Conservation (phyloP, 2,797 vertebrate genomes). For the Myripristis jacobus region DNA sequence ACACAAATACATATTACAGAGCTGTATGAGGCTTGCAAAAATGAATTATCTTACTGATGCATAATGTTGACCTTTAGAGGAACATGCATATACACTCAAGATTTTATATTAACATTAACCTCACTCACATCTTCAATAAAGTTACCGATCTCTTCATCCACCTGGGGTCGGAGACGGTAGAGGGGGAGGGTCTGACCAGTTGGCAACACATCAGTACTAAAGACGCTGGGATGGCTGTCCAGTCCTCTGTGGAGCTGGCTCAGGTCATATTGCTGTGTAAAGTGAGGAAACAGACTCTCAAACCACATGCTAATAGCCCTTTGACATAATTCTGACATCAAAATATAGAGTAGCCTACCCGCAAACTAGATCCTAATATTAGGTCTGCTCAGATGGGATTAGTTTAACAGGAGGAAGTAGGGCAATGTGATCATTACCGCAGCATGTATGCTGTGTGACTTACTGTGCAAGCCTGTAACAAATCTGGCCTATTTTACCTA, state of each 20-base stretch:
- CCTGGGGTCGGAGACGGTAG: conserved; percentile 81
- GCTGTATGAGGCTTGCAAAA: background rate
- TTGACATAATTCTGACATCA: background rate
- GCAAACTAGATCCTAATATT: background rate
- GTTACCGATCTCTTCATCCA: conserved; percentile 82
- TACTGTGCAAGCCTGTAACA: no score
- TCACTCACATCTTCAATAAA: conserved; percentile 86
- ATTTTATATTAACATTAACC: background rate
- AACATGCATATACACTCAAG: background rate
- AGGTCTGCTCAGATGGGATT: background rate
- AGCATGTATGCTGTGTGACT: conserved; percentile 2
- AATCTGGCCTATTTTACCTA: no score
- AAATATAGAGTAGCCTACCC: background rate
- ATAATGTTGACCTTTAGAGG: background rate
- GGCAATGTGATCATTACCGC: background rate
- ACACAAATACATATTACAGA: background rate
- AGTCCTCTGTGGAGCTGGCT: conserved; percentile 60
- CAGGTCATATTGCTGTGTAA: conserved; percentile 65
- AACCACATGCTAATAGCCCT: background rate
- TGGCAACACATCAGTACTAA: conserved; percentile 67
- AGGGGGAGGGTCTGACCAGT: conserved; percentile 63
- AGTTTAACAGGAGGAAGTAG: background rate
- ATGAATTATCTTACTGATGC: background rate
- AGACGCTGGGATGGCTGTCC: conserved; percentile 36
- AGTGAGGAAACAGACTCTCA: conserved; percentile 35